Evolutionary conservation across 2,797 vertebrate genomes (phyloP).

Genomic region (Channallabes apus): DNA sequence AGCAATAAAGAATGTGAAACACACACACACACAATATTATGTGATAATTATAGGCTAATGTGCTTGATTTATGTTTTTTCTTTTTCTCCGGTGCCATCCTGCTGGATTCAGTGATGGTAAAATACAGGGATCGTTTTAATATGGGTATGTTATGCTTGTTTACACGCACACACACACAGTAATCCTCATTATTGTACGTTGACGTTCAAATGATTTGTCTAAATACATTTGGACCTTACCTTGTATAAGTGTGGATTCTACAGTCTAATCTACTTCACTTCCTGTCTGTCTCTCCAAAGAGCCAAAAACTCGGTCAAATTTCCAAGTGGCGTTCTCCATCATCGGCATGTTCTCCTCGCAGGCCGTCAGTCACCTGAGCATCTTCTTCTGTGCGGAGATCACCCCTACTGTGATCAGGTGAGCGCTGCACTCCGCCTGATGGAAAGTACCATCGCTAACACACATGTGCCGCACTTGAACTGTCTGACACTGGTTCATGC

Average conservation of each 20-base stretch:
- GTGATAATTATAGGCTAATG: not conserved
- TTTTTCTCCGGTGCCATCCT: conserved; percentile 43
- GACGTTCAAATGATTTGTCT: not conserved
- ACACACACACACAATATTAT: not conserved
- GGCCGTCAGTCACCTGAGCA: conserved; percentile 92
- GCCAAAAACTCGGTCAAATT: conserved; percentile 83
- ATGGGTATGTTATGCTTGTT: conserved; percentile 63
- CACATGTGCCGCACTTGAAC: not conserved
- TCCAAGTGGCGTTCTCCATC: conserved; percentile 90
- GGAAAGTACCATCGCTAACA: not conserved
- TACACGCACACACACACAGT: not conserved
- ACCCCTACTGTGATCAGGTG: conserved; percentile 97
- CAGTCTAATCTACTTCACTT: not conserved
- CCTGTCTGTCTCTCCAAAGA: conserved; percentile 66
- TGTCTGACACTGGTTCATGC: not conserved
- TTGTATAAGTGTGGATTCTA: not conserved
- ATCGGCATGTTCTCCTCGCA: conserved; percentile 98
- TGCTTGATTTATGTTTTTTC: conserved; percentile 2
- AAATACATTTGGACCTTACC: not conserved
- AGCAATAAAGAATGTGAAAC: not conserved
- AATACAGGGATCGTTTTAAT: conserved; percentile 76
- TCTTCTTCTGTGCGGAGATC: conserved; percentile 97
- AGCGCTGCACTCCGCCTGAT: conserved; percentile 41
- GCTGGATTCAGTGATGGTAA: conserved; percentile 72
- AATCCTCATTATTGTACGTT: too few relatives aligned